Percentiles rank a stretch among this genome's conserved stretches.
These are phyloP conservation scores for Anableps anableps DNA, from an alignment of 2,797 vertebrate species.

Conservation along the genomic window DNA sequence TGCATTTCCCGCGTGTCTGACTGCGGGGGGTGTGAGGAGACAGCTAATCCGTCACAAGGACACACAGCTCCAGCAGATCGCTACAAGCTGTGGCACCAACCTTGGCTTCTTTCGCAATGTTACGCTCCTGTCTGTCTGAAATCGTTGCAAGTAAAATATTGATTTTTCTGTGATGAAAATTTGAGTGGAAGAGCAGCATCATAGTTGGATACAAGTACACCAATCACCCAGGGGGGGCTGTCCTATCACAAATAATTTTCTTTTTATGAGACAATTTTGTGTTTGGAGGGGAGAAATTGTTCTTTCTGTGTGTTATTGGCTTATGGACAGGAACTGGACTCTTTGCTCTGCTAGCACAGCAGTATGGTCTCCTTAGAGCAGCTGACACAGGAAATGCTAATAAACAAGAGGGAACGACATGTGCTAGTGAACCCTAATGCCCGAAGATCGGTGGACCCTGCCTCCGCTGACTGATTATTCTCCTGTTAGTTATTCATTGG, in stretches of 20 bases:
- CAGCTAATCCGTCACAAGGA: constrained; percentile 64
- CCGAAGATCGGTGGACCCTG: constrained; percentile 31
- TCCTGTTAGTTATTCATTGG: constrained; percentile 75
- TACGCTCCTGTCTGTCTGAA: constrained; percentile 5
- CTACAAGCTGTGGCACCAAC: constrained; percentile 40
- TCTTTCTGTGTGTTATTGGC: neutral
- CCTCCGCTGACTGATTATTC: constrained; percentile 68
- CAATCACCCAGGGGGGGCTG: constrained; percentile 1
- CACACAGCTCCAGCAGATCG: constrained; percentile 46
- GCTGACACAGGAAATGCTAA: constrained; percentile 66
- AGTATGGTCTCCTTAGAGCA: constrained; percentile 23
- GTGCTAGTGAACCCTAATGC: constrained; percentile 34
- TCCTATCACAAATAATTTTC: constrained; percentile 15
- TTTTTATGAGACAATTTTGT: constrained; percentile 5
- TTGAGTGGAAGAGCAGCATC: constrained; percentile 12
- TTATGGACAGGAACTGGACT: constrained; percentile 13
- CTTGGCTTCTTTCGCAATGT: constrained; percentile 45
- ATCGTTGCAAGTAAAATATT: constrained; percentile 8
- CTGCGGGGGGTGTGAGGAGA: constrained; percentile 18
- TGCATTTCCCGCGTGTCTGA: constrained; percentile 61
- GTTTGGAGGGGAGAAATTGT: neutral
- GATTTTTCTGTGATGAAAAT: neutral
- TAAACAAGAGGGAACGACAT: constrained; percentile 54
- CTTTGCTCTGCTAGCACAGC: constrained; percentile 48
- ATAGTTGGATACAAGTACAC: neutral